These are phyloP conservation scores for Helogale parvula DNA, from an alignment of 2,113 vertebrate genomes.

Conservation along the genomic window DNA sequence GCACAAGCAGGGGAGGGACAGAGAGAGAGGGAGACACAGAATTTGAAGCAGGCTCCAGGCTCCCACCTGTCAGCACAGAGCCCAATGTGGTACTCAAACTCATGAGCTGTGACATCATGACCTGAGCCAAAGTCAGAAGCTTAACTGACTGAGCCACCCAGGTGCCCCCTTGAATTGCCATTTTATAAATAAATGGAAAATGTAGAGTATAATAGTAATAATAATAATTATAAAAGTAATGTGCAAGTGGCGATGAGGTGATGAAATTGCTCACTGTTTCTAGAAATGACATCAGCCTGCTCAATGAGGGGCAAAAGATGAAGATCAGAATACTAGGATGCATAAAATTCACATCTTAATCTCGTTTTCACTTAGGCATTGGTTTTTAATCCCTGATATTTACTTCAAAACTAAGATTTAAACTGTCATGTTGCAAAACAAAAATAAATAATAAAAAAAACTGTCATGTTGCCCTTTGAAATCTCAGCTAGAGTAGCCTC, in stretches of 20 bases:
- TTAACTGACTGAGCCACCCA: no score
- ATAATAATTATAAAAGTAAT: not conserved
- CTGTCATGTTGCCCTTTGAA: not conserved
- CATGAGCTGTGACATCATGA: no score
- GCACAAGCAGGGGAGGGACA: no score
- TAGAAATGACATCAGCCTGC: not conserved
- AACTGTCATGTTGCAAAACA: not conserved
- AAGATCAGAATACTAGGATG: not conserved
- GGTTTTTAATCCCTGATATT: not conserved
- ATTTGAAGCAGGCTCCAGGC: no score
- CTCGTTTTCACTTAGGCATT: not conserved
- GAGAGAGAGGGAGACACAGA: no score
- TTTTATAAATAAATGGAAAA: not conserved
- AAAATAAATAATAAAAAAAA: no score
- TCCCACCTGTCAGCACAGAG: no score
- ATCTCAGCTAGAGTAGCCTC: not conserved
- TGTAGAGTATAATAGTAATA: not conserved
- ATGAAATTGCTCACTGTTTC: not conserved
- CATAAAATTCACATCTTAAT: not conserved
- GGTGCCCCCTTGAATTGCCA: no score
- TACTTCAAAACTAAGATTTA: not conserved
- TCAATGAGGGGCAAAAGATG: not conserved
- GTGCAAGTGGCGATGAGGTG: not conserved
- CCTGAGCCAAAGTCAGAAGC: no score
- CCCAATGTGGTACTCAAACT: no score